These are phyloP conservation scores for Myotis davidii DNA, from an alignment of 2,113 vertebrate genomes.

Conservation along the genomic window DNA sequence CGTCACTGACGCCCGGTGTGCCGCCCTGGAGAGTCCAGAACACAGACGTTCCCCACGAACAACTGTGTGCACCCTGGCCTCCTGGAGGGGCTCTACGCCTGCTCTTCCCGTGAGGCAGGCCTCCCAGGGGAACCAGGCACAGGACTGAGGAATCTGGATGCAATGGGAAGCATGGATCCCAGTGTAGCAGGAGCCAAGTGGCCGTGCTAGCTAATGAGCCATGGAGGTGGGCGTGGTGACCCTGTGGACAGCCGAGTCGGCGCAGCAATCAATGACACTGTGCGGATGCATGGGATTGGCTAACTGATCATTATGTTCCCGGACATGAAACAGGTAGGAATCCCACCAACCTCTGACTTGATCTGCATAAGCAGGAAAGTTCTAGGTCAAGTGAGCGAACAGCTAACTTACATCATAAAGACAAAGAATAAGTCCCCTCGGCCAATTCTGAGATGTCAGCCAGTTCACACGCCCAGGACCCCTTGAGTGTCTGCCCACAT, in stretches of 20 bases:
- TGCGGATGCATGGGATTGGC: not conserved
- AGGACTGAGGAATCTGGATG: not conserved
- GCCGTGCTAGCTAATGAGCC: not conserved
- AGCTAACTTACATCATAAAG: not conserved
- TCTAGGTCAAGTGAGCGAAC: not conserved
- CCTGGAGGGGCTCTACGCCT: too few relatives aligned
- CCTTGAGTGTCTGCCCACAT: not conserved
- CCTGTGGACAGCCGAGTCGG: not conserved
- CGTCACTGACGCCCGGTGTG: too few relatives aligned
- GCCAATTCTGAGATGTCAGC: not conserved
- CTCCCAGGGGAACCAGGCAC: not conserved
- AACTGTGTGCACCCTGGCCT: too few relatives aligned
- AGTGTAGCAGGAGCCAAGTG: not conserved
- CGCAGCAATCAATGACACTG: not conserved
- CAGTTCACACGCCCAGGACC: not conserved
- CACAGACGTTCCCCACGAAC: too few relatives aligned
- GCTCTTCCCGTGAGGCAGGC: too few relatives aligned
- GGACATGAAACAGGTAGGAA: not conserved
- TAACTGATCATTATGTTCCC: not conserved
- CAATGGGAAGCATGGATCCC: not conserved
- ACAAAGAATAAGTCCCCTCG: not conserved
- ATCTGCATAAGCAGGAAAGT: not conserved
- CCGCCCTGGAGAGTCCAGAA: too few relatives aligned
- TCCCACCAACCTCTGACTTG: not conserved
- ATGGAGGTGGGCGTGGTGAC: too few relatives aligned